phyloP scores from a whole-genome alignment of 2,113 vertebrate species.

The zebrafish (Danio rerio) region GRCz12tu NC_133176.1:19474001-19474500 shows the following conservation, averaged over 20 bases:
- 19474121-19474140: not conserved
- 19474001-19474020: no score
- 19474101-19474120: not conserved
- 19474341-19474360: not conserved
- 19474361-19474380: not conserved
- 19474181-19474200: not conserved
- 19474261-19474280: slow-evolving; percentile 17
- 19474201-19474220: no score
- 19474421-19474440: slow-evolving; percentile 15
- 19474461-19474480: not conserved
- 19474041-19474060: no score
- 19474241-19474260: not conserved
- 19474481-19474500: not conserved
- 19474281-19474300: slow-evolving; percentile 2
- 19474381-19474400: slow-evolving; percentile 15
- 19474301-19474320: slow-evolving; percentile 8
- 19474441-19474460: not conserved
- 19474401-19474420: not conserved
- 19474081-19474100: not conserved
- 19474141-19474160: not conserved
- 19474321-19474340: not conserved
- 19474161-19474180: not conserved
- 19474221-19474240: slow-evolving; percentile 3
- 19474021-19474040: no score
- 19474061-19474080: not conserved